A percentile compares a stretch with the other conserved stretches of the same genome.
Evolutionary conservation across 2,888 invertebrate species (phyloP).

Genomic region (Lamellibrachia satsuma): DNA sequence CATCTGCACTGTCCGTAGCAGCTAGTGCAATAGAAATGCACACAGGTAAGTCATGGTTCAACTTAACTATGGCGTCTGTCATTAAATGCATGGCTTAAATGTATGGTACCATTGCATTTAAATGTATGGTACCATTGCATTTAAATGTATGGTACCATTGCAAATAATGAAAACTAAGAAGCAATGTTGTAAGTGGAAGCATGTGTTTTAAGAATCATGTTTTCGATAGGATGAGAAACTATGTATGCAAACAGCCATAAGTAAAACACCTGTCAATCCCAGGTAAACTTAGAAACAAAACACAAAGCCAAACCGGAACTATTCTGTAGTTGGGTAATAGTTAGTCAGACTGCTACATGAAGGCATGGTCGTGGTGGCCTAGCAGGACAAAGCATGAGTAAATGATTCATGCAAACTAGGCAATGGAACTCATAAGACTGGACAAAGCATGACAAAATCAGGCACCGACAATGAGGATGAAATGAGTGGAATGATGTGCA

Average conservation of each 20-base stretch:
- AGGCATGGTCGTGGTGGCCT: neutral
- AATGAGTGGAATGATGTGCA: neutral
- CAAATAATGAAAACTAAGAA: neutral
- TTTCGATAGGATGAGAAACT: neutral
- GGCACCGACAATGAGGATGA: neutral
- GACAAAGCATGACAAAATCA: neutral
- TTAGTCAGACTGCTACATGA: neutral
- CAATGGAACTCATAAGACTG: neutral
- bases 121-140: neutral
- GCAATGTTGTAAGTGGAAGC: neutral
- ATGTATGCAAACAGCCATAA: neutral
- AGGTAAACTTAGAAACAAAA: neutral
- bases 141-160: neutral
- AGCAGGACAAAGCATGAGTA: neutral
- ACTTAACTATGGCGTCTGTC: neutral
- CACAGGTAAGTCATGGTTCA: neutral
- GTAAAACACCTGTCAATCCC: neutral
- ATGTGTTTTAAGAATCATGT: neutral
- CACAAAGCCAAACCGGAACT: neutral
- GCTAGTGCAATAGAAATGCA: conserved; percentile 17
- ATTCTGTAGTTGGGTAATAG: neutral
- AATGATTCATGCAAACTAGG: neutral
- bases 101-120: neutral
- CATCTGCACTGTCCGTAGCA: neutral
- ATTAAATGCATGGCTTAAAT: neutral